A percentile compares a stretch with the other conserved stretches of the same genome.
phyloP scores from a whole-genome alignment of 1,140 invertebrate genomes.

The Nilaparvata lugens region DNA sequence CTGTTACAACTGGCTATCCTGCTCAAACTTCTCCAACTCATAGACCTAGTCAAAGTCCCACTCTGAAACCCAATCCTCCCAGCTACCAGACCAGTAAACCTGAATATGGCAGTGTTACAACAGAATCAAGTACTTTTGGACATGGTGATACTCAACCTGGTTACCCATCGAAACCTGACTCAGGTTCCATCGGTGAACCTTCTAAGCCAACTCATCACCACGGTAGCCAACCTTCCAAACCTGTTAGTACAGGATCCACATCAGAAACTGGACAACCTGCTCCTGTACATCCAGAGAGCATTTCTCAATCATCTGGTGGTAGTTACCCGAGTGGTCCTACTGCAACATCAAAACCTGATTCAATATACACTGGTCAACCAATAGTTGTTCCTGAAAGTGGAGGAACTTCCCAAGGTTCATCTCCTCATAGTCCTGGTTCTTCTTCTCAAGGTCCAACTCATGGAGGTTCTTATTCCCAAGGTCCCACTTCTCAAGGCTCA shows the following conservation, averaged over 20 bases:
- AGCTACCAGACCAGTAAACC: neutral
- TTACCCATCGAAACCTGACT: neutral
- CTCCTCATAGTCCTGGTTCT: neutral
- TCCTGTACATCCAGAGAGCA: too few relatives aligned
- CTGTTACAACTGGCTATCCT: neutral
- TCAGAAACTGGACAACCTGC: too few relatives aligned
- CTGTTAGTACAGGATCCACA: too few relatives aligned
- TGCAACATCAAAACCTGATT: neutral
- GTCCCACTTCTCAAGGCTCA: neutral
- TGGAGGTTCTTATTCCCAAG: conserved; percentile 13
- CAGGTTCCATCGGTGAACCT: too few relatives aligned
- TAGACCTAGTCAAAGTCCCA: neutral
- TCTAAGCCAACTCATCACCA: too few relatives aligned
- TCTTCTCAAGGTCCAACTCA: conserved; percentile 5
- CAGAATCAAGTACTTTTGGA: neutral
- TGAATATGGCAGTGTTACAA: conserved; percentile 2
- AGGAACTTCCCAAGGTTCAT: neutral
- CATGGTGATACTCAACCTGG: conserved; percentile 7
- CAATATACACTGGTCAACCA: neutral
- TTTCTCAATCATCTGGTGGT: too few relatives aligned
- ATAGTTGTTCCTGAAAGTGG: neutral
- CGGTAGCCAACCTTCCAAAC: too few relatives aligned
- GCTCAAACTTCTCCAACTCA: neutral
- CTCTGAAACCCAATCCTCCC: neutral
- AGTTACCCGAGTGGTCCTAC: neutral